phyloP scores from a whole-genome alignment of 2,113 vertebrate species.

The Cebus imitator region DNA sequence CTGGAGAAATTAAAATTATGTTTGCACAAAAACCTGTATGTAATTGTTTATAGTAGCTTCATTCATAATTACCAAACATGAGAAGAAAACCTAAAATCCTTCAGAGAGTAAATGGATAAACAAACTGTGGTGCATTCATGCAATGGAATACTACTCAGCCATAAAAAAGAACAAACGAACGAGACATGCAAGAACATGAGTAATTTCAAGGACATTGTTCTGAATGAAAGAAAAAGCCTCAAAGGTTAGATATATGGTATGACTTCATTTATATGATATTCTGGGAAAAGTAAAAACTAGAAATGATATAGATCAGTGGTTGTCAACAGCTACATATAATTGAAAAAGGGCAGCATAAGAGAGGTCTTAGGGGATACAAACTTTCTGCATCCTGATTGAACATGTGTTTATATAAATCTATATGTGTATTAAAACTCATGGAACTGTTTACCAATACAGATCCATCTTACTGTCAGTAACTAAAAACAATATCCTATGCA shows the following conservation, averaged over 20 bases:
- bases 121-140: not conserved
- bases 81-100: not conserved
- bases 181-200: not conserved
- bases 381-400: not conserved
- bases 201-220: not conserved
- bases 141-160: not conserved
- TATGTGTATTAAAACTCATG: not conserved
- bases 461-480: not conserved
- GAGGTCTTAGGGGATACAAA: not conserved
- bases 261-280: not conserved
- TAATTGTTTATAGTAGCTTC: not conserved
- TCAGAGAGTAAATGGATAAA: not conserved
- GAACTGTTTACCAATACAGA: not conserved
- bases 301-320: not conserved
- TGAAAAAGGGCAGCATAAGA: not conserved
- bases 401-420: not conserved
- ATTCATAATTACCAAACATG: not conserved
- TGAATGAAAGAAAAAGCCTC: not conserved
- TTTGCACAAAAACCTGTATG: not conserved
- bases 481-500: not conserved
- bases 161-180: not conserved
- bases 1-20: not conserved
- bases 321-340: not conserved
- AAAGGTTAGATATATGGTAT: not conserved
- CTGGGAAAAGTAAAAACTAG: not conserved